Base-by-base conservation (phyloP, 2,888 invertebrate species). In the Xestia rhomboidea region DNA sequence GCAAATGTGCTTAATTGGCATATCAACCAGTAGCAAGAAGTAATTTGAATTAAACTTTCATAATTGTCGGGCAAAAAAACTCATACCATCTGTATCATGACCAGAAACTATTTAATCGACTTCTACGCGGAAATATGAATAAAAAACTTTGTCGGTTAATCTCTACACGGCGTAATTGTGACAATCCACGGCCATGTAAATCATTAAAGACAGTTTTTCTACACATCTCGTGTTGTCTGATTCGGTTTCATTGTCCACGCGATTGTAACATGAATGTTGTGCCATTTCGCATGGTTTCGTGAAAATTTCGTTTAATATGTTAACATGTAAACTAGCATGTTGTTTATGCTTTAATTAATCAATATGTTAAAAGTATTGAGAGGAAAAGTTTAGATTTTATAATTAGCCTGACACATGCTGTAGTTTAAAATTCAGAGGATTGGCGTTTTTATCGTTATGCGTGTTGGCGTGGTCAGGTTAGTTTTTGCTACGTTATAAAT, bases 181-280 rank as follows among this genome's bases (percentile, higher is more conserved):
- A 84, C 75, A 80, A 87, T 87, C 74, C 51, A 70, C 76, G 46
- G 77, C 66, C 77, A 84, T 78, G 79, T 81, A 21, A 76, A 79
- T 85, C 62, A 82, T 70, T 70, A 76, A 81, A 34, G 68, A 68
- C 66, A 66, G 67, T 78, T 84, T 81, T 87, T 81, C 73, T 70
- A 54, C 49, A 18, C 69, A 82, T 87, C 68, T 87, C 87, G 86
- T 87, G 86, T 11, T 46, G 41, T 77, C 38, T 49, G 38, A 11
- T 6, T 30, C n/a, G 57, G 63, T 54, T 81, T 62, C 54, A 64
- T 34, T 77, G 63, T 41, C 70, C 84, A 87, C 84, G 79, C 80
- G 69, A 82, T 69, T 54, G n/a, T 8, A 51, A 66, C 49, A 62
- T 71, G 46, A 44, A 68, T 68, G 21, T 44, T n/a, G 49, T 60